These are phyloP conservation scores for Atopsyche davidsoni DNA, from an alignment of 1,140 invertebrate species.

Conservation along the genomic window DNA sequence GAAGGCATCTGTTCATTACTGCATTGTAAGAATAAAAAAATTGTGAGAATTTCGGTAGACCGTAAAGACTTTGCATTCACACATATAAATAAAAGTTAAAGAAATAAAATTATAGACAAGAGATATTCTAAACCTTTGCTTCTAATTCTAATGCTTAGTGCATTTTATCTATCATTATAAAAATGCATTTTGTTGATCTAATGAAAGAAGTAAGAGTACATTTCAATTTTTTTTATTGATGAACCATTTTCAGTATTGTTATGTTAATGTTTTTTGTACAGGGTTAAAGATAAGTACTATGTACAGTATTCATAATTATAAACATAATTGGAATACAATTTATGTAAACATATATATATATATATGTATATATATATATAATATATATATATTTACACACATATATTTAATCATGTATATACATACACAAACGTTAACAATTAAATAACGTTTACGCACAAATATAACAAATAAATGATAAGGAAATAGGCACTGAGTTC, in stretches of 20 bases:
- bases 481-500: conserved; percentile 25
- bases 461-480: conserved; percentile 16
- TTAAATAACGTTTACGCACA: conserved; percentile 22
- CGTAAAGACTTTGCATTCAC: too few species aligned
- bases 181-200: too few species aligned
- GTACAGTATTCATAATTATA: conserved; percentile 12
- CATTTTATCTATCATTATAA: too few species aligned
- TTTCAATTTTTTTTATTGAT: conserved; percentile 19
- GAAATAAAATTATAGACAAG: too few species aligned
- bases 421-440: conserved; percentile 23
- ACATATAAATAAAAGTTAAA: too few species aligned
- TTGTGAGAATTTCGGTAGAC: too few species aligned
- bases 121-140: too few species aligned
- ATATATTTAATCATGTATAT: conserved; percentile 16
- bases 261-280: conserved; percentile 23
- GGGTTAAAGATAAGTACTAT: conserved; percentile 13
- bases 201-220: not conserved
- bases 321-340: not conserved
- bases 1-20: too few species aligned
- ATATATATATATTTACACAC: conserved; percentile 18
- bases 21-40: too few species aligned
- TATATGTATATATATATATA: conserved; percentile 17
- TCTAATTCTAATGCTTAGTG: too few species aligned
- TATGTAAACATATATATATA: conserved; percentile 17
- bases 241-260: conserved; percentile 12